phyloP scores from a whole-genome alignment of 2,113 vertebrate genomes.

The Aspidoscelis tigris region DNA sequence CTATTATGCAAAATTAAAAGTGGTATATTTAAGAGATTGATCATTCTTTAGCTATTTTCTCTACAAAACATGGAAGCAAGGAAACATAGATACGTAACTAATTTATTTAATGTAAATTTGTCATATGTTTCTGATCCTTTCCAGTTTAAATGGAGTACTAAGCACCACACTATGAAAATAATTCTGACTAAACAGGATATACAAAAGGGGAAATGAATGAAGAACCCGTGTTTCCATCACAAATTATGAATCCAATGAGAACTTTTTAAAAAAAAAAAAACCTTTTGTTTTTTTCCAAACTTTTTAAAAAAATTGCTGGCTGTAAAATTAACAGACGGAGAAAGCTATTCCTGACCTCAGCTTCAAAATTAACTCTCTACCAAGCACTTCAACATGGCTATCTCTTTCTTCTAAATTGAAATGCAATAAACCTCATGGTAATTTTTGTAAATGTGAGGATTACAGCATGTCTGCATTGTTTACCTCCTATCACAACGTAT shows the following conservation, averaged over 20 bases:
- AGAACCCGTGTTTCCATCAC: neutral
- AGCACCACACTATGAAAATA: slow-evolving; percentile 7
- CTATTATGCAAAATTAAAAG: neutral
- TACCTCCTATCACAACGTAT: slow-evolving; percentile 35
- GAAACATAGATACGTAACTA: neutral
- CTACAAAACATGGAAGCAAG: neutral
- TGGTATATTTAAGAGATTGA: neutral
- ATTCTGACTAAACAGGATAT: neutral
- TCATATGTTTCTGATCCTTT: slow-evolving; percentile 9
- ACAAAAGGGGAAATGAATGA: too few species aligned
- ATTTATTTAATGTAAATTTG: slow-evolving; percentile 14
- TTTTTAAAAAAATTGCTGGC: neutral
- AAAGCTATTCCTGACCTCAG: slow-evolving; percentile 26
- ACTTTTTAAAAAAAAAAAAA: slow-evolving; percentile 7
- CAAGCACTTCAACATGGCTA: slow-evolving; percentile 13
- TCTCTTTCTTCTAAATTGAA: slow-evolving; percentile 30
- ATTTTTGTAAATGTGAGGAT: slow-evolving; percentile 39
- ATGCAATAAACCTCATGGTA: slow-evolving; percentile 29
- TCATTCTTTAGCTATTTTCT: neutral
- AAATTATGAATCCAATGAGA: neutral
- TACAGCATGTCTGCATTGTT: slow-evolving; percentile 27
- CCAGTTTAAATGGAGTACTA: neutral
- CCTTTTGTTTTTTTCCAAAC: neutral
- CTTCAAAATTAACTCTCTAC: slow-evolving; percentile 44
- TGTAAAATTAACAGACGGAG: slow-evolving; percentile 6